Evolutionary conservation across 2,888 invertebrate species (phyloP), one percentile per base, ranked within the genome.

Genomic region (Microctonus hyperodae): DNA sequence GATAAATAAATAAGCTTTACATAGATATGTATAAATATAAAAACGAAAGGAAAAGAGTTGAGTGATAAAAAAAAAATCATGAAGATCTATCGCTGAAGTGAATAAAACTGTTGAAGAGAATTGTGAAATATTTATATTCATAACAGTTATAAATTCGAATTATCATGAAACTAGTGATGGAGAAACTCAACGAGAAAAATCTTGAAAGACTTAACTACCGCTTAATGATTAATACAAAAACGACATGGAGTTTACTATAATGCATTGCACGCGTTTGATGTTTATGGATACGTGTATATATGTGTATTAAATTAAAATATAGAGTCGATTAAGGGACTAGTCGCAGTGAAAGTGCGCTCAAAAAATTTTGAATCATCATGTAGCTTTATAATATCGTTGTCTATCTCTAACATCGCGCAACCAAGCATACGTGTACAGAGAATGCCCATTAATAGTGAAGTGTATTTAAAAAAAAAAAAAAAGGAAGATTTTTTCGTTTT

Each of bases 261-360:
- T 44, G 16, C 16, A n/a, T 2, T 44, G 44, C n/a, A 16, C 7
- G 37, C n/a, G 44, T 16, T 44, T 16, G 44, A 37, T 53, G 9
- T 23, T 25, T 23, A 25, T 28, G 28, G 13, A 23, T 53, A 28
- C n/a, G 28, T n/a, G 23, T n/a, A 51, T 51, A 23, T 25, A n/a
- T 51, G n/a, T 53, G 33, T 31, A 31, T 7, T 13, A 25, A 16
- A 25, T 55, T 55, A 13, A 33, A 28, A 55, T 31, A 33, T 55
- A 56, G 23, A 69, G 63, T 59, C 59, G 53, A 63, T 55, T 51
- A 53, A 33, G 37, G 50, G 40, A 53, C 60, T 60, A 59, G 59
- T 66, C 68, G 64, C 65, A 67, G 70, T 70, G 70, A 70, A 70
- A 70, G 70, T 70, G 67, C 56, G 69, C 37, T 69, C 62, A n/a